Evolutionary conservation across 92 coral and sea anemone species (phyloP).

Genomic region (Siderastrea radians): DNA sequence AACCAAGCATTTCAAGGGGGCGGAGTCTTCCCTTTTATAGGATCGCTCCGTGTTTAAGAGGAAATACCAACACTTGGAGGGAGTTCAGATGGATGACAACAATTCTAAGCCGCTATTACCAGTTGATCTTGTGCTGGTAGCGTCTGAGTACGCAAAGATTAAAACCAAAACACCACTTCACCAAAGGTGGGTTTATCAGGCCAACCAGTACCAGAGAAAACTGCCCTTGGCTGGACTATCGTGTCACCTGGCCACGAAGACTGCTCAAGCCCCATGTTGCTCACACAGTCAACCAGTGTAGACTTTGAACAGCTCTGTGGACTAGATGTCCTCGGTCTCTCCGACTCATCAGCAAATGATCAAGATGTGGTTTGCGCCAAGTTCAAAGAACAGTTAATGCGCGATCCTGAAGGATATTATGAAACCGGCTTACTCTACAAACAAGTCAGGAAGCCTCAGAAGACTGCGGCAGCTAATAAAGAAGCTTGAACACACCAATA

Average conservation of each 20-base stretch:
- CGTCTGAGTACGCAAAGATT: not conserved
- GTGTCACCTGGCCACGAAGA: slow-evolving; percentile 63
- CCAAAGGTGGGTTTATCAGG: too few species aligned
- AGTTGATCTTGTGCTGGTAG: slow-evolving; percentile 26
- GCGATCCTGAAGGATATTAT: not conserved
- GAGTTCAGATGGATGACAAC: slow-evolving; percentile 56
- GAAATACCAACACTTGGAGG: slow-evolving; percentile 37
- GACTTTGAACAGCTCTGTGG: slow-evolving; percentile 55
- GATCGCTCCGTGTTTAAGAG: too few species aligned
- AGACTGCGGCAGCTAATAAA: not conserved
- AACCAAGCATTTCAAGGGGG: too few species aligned
- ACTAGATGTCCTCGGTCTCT: slow-evolving; percentile 66
- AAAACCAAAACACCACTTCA: too few species aligned
- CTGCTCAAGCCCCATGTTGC: not conserved
- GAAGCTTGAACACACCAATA: not conserved
- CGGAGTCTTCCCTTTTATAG: too few species aligned
- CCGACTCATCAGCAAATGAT: slow-evolving; percentile 48
- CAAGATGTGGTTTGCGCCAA: slow-evolving; percentile 12
- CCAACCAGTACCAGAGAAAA: slow-evolving; percentile 59
- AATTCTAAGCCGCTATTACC: slow-evolving; percentile 62
- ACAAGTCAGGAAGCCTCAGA: not conserved
- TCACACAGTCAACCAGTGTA: slow-evolving; percentile 29
- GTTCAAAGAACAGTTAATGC: not conserved
- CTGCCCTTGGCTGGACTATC: slow-evolving; percentile 49
- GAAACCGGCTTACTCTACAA: slow-evolving; percentile 11